Evolutionary conservation across 2,797 vertebrate genomes (phyloP).

Genomic region (Mus caroli): DNA sequence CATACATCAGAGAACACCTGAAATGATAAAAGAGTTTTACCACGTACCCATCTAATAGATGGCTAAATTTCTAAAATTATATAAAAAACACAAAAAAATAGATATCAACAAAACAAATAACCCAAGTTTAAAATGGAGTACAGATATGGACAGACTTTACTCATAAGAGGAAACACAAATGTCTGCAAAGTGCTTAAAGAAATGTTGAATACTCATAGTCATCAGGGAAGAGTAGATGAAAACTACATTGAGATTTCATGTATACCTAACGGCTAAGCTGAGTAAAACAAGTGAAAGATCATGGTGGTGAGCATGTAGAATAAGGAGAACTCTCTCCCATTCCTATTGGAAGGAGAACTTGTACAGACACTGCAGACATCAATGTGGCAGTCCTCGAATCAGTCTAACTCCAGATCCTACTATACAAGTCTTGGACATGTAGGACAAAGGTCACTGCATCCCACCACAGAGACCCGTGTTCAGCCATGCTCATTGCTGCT

Average conservation of each 20-base stretch:
- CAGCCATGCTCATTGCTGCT: background rate
- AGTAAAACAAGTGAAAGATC: background rate
- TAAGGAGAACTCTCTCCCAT: background rate
- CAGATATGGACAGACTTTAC: too few relatives aligned
- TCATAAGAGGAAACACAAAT: background rate
- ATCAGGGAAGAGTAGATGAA: background rate
- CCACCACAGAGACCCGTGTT: background rate
- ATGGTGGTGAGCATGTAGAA: background rate
- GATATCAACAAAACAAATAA: too few relatives aligned
- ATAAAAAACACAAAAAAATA: too few relatives aligned
- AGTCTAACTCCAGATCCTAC: background rate
- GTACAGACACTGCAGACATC: too few relatives aligned
- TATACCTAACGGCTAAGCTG: background rate
- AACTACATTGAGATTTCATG: background rate
- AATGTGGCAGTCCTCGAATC: background rate
- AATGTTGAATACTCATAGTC: too few relatives aligned
- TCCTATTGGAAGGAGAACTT: background rate
- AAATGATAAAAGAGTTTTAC: background rate
- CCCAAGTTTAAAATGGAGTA: too few relatives aligned
- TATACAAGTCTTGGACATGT: background rate
- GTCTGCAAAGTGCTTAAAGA: too few relatives aligned
- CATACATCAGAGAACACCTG: background rate
- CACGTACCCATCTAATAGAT: background rate
- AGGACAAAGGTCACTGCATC: background rate
- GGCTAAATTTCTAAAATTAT: too few relatives aligned